Evolutionary conservation across 1,140 invertebrate genomes (phyloP), one percentile per base, ranked within the genome.

Genomic region (Capitella teleta): DNA sequence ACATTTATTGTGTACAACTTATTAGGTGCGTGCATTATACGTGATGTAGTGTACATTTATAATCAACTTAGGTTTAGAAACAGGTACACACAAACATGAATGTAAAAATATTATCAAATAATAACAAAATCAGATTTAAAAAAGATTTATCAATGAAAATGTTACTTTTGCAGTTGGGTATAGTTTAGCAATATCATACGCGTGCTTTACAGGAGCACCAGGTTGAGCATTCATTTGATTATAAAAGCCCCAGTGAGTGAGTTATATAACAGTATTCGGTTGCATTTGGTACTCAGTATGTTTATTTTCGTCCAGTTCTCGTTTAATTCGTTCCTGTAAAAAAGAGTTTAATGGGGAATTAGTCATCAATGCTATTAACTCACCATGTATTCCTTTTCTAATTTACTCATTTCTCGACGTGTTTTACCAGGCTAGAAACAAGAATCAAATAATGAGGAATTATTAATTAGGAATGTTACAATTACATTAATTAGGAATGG

Each of bases 321-420:
- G 36, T 37, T 37, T 37, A 37, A 37, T 18, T 37, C 16, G 6
- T 2, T 2, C 36, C 3, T 6, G 36, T 6, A 2, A 18, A 37
- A 2, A 6, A 18, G 21, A 18, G 21, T 21, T 18, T 18, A 6
- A 6, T 21, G 21, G n/a, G 21, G n/a, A 18, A 6, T 2, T 6
- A 37, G 2, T 50, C 24, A n/a, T 44, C 12, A 50, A 18, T 21
- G 5, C 0, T 21, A 5, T 6, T 5, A 28, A 24, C 43, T 2
- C 10, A 45, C 43, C 43, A 45, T 45, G 28, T 45, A 45, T 10
- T 25, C 19, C 28, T 28, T 24, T 26, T 45, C 43, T 25, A 25
- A 25, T 12, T 28, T 24, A 1, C 28, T 45, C 43, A 45, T 45
- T 2, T 25, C 6, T 28, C 28, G 4, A 19, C 43, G 23, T 26